Evolutionary conservation across 2,888 invertebrate genomes (phyloP).

Genomic region (Acleris laterana): DNA sequence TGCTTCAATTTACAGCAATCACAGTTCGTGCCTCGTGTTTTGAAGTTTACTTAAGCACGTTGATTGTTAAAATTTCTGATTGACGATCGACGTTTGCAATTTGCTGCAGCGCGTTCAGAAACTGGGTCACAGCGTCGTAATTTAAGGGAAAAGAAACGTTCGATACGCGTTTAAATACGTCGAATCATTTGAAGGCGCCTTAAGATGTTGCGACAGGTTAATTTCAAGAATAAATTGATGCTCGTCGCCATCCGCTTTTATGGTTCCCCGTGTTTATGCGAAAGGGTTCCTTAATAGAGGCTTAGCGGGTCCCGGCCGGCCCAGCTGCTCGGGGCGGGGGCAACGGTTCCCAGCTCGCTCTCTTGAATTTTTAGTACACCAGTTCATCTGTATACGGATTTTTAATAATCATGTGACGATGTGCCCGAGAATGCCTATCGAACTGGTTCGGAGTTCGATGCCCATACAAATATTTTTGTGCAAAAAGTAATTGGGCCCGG

Average conservation of each 20-base stretch:
- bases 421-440: slow-evolving; percentile 34
- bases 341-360: slow-evolving; percentile 59
- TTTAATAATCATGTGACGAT: slow-evolving; percentile 40
- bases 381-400: slow-evolving; percentile 46
- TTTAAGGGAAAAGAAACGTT: slow-evolving; percentile 13
- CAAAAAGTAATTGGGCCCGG: slow-evolving; percentile 36
- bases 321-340: slow-evolving; percentile 69
- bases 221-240: slow-evolving; percentile 80
- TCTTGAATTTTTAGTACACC: slow-evolving; percentile 67
- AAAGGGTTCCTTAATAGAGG: slow-evolving; percentile 64
- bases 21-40: slow-evolving; percentile 8
- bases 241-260: slow-evolving; percentile 60
- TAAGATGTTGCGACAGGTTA: slow-evolving; percentile 79
- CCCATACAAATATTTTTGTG: slow-evolving; percentile 35
- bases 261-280: slow-evolving; percentile 62
- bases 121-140: slow-evolving; percentile 17
- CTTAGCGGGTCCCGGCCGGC: slow-evolving; percentile 59
- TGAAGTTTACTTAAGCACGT: slow-evolving; percentile 12
- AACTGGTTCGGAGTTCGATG: slow-evolving; percentile 38
- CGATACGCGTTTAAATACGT: slow-evolving; percentile 26
- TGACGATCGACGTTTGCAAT: slow-evolving; percentile 2
- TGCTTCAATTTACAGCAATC: slow-evolving; percentile 38
- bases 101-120: neutral
- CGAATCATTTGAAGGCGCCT: slow-evolving; percentile 43
- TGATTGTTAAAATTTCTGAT: slow-evolving; percentile 8